Percentiles rank a stretch among this genome's conserved stretches.
Conservation (phyloP, 2,113 vertebrate species). For the Diadophis punctatus region DNA sequence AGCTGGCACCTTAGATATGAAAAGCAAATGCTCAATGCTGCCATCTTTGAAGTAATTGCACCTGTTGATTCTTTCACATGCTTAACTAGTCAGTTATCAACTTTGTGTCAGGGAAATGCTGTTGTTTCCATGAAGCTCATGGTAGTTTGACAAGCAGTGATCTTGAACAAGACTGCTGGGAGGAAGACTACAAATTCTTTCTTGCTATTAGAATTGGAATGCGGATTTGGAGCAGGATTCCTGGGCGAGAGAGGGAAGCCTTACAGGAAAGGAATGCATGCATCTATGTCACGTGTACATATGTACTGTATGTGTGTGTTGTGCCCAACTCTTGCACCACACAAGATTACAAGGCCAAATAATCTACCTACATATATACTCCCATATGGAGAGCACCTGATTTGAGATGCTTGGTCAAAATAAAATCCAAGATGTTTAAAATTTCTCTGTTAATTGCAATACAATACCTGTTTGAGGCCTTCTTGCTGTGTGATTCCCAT, state of each 20-base stretch:
- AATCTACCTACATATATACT: not conserved
- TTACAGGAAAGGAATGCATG: not conserved
- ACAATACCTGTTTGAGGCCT: constrained; percentile 90
- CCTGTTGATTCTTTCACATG: not conserved
- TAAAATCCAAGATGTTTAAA: not conserved
- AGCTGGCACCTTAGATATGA: not conserved
- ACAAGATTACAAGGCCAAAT: not conserved
- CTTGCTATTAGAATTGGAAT: not conserved
- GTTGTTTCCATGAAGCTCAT: not conserved
- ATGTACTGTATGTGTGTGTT: not conserved
- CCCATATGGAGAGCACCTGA: not conserved
- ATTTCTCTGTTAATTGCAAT: not conserved
- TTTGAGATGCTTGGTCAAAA: not conserved
- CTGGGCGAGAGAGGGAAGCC: not conserved
- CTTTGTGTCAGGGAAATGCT: not conserved
- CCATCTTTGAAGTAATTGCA: not conserved
- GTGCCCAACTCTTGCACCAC: not conserved
- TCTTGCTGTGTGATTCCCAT: constrained; percentile 94
- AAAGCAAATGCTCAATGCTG: not conserved
- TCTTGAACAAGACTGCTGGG: not conserved
- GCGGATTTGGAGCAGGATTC: not conserved
- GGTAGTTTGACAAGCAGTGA: not conserved
- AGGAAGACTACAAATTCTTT: not conserved
- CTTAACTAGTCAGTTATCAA: not conserved
- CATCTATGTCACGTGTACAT: not conserved